Evolutionary conservation across 1,140 invertebrate genomes (phyloP).

Genomic region (Dryas iulia): DNA sequence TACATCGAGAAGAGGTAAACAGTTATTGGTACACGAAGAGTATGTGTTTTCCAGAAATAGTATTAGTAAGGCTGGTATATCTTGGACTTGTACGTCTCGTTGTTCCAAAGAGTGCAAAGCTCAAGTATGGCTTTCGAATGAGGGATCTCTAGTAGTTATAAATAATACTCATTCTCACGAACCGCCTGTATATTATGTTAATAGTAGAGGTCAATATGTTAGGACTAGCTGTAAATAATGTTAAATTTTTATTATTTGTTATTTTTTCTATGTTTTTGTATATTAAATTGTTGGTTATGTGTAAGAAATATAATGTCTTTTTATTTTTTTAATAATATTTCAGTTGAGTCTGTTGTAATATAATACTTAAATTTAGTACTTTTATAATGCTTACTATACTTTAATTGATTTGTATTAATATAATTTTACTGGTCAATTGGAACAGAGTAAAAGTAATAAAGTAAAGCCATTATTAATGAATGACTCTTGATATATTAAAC

Average conservation of each 20-base stretch:
- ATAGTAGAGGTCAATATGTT: constrained; percentile 46
- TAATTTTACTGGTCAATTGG: too few relatives aligned
- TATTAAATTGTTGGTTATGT: too few relatives aligned
- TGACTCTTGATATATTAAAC: too few relatives aligned
- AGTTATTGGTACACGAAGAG: constrained; percentile 51
- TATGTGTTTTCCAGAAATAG: constrained; percentile 53
- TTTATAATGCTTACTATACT: too few relatives aligned
- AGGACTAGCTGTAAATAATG: constrained; percentile 24
- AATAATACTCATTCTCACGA: constrained; percentile 46
- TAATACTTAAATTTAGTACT: too few relatives aligned
- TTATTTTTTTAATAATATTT: too few relatives aligned
- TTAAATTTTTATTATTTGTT: neutral
- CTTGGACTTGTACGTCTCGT: constrained; percentile 56
- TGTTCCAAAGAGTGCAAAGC: constrained; percentile 57
- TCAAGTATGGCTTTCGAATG: constrained; percentile 42
- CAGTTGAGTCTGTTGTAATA: too few relatives aligned
- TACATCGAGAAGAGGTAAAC: constrained; percentile 53
- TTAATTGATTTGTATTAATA: too few relatives aligned
- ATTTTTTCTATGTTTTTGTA: too few relatives aligned
- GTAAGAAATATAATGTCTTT: too few relatives aligned
- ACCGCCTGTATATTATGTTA: constrained; percentile 52
- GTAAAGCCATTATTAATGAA: too few relatives aligned
- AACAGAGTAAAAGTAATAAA: too few relatives aligned
- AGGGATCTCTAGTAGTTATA: constrained; percentile 42
- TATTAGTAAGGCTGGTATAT: constrained; percentile 39